Base-by-base conservation (phyloP, 2,113 vertebrate species). In the Gambusia affinis region DNA sequence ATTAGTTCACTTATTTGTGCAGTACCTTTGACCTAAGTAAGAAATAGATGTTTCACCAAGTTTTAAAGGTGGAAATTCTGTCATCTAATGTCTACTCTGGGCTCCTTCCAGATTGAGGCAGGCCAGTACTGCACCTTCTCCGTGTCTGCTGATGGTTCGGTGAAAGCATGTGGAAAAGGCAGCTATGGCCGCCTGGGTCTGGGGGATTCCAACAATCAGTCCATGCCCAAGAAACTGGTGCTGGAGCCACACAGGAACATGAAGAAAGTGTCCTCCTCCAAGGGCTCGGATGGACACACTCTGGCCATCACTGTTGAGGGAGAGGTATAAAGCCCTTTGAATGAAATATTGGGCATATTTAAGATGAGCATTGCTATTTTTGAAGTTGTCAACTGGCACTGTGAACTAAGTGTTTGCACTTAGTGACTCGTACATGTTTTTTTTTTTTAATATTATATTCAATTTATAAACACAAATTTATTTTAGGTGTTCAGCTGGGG, bases 111-210 rank as follows among this genome's bases (percentile, higher is more conserved):
- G 95, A 95, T 95, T 31, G 95, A 95, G 77, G 95, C 95, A 14
- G 95, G 95, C 54, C 95, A 95, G 89, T 95, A 95, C 89, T 95
- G 95, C 72, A 95, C 95, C 0, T 95, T 95, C 81, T 94, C 94
- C 3, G 93, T 95, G 14, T 95, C 93, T 30, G 92, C 89, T 0
- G 94, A 95, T 37, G 95, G 95, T 28, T 94, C 94, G 1, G 94
- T 95, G 70, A 94, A 94, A 85, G 95, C 95, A 1, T 95, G 95
- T 80, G 95, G 95, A 39, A 95, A 95, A 91, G 95, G 95, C 78
- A 95, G 95, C 85, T 95, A 95, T 64, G 95, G 95, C 19, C 93
- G 95, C 0, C 90, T 95, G 72, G 95, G 95, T 30, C 88, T 95
- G 22, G 95, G 95, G 0, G 95, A 95, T 86, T 95, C 95, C 63